phyloP scores from a whole-genome alignment of 2,113 vertebrate genomes.

The Misgurnus anguillicaudatus region DNA sequence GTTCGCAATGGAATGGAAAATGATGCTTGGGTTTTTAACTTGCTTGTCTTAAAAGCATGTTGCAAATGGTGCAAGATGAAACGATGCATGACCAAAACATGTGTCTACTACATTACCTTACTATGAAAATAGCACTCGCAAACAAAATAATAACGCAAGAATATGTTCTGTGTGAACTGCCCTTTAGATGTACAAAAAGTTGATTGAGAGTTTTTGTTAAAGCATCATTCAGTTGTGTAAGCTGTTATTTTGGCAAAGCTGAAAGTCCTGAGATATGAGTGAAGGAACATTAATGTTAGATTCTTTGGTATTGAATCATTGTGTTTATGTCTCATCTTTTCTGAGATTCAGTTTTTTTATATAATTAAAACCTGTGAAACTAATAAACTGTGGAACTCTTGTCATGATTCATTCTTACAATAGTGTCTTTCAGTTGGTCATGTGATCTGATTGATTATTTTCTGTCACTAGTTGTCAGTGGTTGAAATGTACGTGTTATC shows the following conservation, averaged over 20 bases:
- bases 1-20: neutral
- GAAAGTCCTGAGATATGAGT: neutral
- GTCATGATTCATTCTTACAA: neutral
- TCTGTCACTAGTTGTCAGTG: neutral
- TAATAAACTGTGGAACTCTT: slow-evolving; percentile 15
- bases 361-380: slow-evolving; percentile 24
- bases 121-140: too few relatives aligned
- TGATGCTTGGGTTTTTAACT: neutral
- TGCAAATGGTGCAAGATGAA: too few relatives aligned
- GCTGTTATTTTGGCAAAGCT: neutral
- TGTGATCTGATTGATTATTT: slow-evolving; percentile 5
- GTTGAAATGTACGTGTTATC: slow-evolving; percentile 4
- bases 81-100: too few relatives aligned
- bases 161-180: too few relatives aligned
- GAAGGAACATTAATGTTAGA: slow-evolving; percentile 16
- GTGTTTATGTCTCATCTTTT: slow-evolving; percentile 6
- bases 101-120: too few relatives aligned
- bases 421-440: neutral
- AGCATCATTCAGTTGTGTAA: neutral
- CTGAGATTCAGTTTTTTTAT: neutral
- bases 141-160: too few relatives aligned
- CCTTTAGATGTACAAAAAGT: neutral
- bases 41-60: neutral
- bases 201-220: neutral
- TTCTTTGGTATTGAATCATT: slow-evolving; percentile 10